Evolutionary conservation across 2,797 vertebrate genomes (phyloP), one percentile per base, ranked within the genome.

Genomic region (Sebastes diaconus): DNA sequence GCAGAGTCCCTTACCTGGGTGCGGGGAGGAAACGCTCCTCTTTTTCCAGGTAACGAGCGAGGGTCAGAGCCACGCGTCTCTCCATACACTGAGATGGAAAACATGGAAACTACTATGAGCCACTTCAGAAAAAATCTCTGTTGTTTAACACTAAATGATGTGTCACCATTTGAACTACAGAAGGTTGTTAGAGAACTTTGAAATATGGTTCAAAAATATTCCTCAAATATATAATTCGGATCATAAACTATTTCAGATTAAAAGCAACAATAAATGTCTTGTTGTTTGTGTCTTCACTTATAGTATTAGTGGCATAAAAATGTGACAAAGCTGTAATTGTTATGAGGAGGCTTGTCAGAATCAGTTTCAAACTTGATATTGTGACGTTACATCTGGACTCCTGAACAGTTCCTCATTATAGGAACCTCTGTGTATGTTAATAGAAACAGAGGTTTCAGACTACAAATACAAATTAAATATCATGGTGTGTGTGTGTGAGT

Each of bases 21-120:
- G 96, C 93, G 16, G 97, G 97, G 58, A 98, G 96, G 87, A 95
- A 96, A 68, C 97, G 97, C 84, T 99, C 98, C 87, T 99, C 98
- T 91, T 97, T 98, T 16, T 99, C 98, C 86, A 99, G 90, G 93
- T 99, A 99, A 61, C 95, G 94, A 3, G 98, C 98, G 46, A 97
- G 96, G n/a, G 98, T 98, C 83, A 99, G 89, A 0, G 98, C 98
- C 67, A 99, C 96, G 14, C 94, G 86, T 84, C 91, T 92, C 20
- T 96, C 94, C 96, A 98, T 92, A 93, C 98, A 99, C 98, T 99
- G 88, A 71, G 1, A 69, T 4, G 68, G 11, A 79, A 78, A 60
- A 63, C 4, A 80, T 11, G n/a, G 10, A 73, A 39, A 54, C 10
- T 11, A 20, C 5, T 0, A 14, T 80, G 8, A 83, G 42, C 67